These are phyloP conservation scores for Acrocephalus arundinaceus DNA, from an alignment of 2,113 vertebrate genomes.

Conservation along the genomic window DNA sequence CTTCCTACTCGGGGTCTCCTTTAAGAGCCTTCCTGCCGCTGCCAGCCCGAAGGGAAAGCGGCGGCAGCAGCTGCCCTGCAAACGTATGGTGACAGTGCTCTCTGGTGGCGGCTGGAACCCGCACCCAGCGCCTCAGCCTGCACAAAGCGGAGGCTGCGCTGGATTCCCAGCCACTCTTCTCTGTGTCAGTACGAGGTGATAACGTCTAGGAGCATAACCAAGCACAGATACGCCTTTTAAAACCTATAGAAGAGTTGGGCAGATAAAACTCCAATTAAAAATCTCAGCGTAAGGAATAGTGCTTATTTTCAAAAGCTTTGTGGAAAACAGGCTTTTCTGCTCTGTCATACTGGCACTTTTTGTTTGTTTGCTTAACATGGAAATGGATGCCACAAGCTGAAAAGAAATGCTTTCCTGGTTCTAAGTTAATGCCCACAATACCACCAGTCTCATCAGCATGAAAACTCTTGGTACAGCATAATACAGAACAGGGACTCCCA, in stretches of 20 bases:
- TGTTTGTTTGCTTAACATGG: neutral
- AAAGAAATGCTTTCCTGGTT: neutral
- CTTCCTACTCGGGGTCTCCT: neutral
- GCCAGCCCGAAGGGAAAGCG: neutral
- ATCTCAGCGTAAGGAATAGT: neutral
- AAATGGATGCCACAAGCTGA: neutral
- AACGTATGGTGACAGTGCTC: neutral
- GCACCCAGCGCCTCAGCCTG: neutral
- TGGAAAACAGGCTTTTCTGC: neutral
- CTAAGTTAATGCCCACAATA: neutral
- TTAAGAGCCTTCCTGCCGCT: neutral
- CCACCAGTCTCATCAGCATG: neutral
- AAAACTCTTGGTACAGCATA: neutral
- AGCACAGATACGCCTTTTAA: neutral
- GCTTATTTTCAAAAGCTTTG: neutral
- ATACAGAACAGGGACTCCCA: neutral
- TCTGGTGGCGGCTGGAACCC: neutral
- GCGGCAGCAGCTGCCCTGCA: neutral
- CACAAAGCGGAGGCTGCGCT: fast-evolving
- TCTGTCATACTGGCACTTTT: neutral
- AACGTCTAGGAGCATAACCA: neutral
- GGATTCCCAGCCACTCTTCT: neutral
- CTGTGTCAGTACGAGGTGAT: neutral
- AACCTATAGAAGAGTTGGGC: neutral
- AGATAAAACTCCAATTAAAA: neutral